phyloP scores from a whole-genome alignment of 2,888 invertebrate genomes.

The Sarcophaga rosellei region DNA sequence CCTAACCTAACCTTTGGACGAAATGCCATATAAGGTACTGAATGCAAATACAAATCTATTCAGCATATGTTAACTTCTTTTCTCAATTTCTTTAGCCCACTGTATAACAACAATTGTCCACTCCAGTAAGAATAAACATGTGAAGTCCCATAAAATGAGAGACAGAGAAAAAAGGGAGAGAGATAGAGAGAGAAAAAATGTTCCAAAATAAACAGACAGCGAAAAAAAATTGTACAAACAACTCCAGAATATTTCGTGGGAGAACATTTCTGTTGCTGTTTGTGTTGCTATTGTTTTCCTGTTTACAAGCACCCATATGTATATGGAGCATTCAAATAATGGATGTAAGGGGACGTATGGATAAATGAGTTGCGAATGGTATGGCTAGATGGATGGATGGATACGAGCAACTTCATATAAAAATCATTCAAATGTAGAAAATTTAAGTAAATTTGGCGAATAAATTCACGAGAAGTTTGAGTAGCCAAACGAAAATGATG shows the following conservation, averaged over 20 bases:
- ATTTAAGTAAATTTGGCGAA: slow-evolving; percentile 68
- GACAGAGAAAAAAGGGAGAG: neutral
- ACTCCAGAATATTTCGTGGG: slow-evolving; percentile 36
- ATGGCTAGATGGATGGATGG: neutral
- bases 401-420: slow-evolving; percentile 64
- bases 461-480: slow-evolving; percentile 40
- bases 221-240: slow-evolving; percentile 58
- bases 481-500: neutral
- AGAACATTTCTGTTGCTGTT: slow-evolving; percentile 4
- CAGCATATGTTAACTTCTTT: neutral
- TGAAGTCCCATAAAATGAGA: slow-evolving; percentile 37
- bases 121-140: slow-evolving; percentile 66
- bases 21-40: too few species aligned
- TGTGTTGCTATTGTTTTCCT: neutral
- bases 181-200: neutral
- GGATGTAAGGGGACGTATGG: neutral
- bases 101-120: slow-evolving; percentile 43
- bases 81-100: neutral
- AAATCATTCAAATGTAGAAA: slow-evolving; percentile 64
- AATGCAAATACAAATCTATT: too few species aligned
- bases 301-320: neutral
- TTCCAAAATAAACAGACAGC: slow-evolving; percentile 65
- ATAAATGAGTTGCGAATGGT: neutral
- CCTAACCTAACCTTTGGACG: too few species aligned
- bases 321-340: neutral